A percentile compares a stretch with the other conserved stretches of the same genome.
phyloP scores from a whole-genome alignment of 53 echinoderm and acorn worm genomes.

The Apostichopus leukothele region DNA sequence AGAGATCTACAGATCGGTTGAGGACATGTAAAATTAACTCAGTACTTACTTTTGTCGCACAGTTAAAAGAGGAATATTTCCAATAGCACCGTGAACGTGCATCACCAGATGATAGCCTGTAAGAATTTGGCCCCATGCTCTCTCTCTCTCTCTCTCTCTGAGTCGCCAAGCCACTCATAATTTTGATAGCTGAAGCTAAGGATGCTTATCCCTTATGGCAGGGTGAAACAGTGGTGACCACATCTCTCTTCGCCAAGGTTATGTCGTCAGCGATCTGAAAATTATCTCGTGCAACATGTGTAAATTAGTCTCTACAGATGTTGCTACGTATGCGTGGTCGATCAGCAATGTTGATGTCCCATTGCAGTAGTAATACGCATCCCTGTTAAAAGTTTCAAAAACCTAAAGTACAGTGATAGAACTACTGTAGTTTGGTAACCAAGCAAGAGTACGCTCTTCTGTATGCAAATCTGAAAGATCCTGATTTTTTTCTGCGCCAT shows the following conservation, averaged over 20 bases:
- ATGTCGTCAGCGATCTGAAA: too few species aligned
- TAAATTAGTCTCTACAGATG: too few species aligned
- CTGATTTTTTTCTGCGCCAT: not conserved
- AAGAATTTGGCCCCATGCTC: not conserved
- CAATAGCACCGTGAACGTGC: not conserved
- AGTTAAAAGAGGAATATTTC: not conserved
- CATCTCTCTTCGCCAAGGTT: not conserved
- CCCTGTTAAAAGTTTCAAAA: too few species aligned
- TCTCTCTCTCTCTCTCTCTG: not conserved
- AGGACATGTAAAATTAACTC: not conserved
- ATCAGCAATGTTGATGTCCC: too few species aligned
- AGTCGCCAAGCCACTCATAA: not conserved
- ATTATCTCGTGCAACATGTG: too few species aligned
- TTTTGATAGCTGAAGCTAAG: not conserved
- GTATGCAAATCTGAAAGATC: not conserved
- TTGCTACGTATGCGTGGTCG: too few species aligned
- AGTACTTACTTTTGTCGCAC: not conserved
- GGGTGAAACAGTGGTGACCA: not conserved
- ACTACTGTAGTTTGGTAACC: too few species aligned
- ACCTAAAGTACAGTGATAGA: too few species aligned
- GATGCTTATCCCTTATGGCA: not conserved
- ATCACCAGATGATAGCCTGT: not conserved
- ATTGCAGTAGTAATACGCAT: too few species aligned
- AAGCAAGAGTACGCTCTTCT: not conserved
- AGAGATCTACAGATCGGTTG: too few species aligned